Conservation (phyloP, 2,113 vertebrate species). For the Mirounga angustirostris region DNA sequence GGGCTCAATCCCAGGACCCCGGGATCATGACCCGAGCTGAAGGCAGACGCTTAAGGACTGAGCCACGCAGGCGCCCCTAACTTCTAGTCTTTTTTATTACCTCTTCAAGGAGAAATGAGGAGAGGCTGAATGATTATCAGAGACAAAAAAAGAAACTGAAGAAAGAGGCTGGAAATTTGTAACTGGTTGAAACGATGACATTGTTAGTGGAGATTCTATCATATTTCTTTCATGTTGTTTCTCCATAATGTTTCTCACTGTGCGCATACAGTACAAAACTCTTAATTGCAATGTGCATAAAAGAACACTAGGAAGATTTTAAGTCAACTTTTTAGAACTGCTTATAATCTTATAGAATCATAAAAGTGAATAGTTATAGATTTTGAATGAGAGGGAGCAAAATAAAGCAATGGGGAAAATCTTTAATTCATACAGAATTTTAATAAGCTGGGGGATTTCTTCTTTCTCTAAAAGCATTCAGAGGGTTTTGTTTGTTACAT, state of each 20-base stretch:
- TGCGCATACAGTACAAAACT: not conserved
- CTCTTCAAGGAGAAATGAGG: conserved; percentile 37
- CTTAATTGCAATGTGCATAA: conserved; percentile 36
- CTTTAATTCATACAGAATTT: conserved; percentile 61
- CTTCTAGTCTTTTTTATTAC: conserved; percentile 54
- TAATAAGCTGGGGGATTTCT: conserved; percentile 62
- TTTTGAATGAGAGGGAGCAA: conserved; percentile 44
- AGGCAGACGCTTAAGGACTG: too few species aligned
- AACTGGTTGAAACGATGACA: not conserved
- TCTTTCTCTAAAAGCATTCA: not conserved
- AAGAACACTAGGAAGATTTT: conserved; percentile 47
- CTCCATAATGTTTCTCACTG: not conserved
- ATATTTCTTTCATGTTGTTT: conserved; percentile 3
- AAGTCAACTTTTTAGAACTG: conserved; percentile 49
- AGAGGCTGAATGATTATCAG: conserved; percentile 11
- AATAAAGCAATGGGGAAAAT: conserved; percentile 49
- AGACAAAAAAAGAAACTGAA: conserved; percentile 48
- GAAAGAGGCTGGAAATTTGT: conserved; percentile 23
- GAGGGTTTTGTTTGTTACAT: conserved; percentile 54
- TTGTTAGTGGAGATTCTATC: not conserved
- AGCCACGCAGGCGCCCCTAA: not conserved
- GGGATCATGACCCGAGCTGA: too few species aligned
- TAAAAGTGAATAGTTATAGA: conserved; percentile 64
- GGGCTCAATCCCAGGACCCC: too few species aligned
- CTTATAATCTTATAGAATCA: conserved; percentile 43